Evolutionary conservation across 2,888 invertebrate species (phyloP).

Genomic region (Drosophila limbata): DNA sequence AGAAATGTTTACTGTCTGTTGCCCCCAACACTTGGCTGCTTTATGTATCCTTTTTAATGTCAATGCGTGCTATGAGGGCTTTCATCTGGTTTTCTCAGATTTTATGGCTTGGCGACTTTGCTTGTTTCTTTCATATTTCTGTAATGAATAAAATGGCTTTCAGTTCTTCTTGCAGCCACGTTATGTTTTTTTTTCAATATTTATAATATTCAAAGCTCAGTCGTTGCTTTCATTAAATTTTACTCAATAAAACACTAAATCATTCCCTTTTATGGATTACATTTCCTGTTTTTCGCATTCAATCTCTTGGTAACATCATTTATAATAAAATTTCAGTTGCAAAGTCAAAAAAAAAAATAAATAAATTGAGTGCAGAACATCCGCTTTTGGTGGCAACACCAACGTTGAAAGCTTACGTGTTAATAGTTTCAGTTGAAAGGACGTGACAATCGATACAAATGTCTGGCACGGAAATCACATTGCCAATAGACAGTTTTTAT

Average conservation of each 20-base stretch:
- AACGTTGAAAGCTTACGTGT: constrained; percentile 6
- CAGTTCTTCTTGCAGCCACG: constrained; percentile 10
- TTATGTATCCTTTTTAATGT: constrained; percentile 70
- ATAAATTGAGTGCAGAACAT: constrained; percentile 24
- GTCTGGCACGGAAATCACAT: constrained; percentile 20
- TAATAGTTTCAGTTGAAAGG: constrained; percentile 23
- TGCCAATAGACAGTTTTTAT: constrained; percentile 4
- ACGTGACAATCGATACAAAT: constrained; percentile 37
- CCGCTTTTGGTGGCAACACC: constrained; percentile 26
- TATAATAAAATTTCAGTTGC: constrained; percentile 29
- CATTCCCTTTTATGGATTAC: constrained; percentile 18
- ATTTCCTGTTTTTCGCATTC: constrained; percentile 21
- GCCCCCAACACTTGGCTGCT: constrained; percentile 33
- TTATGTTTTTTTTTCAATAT: constrained; percentile 20
- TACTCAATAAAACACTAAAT: constrained; percentile 40
- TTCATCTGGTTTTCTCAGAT: constrained; percentile 47
- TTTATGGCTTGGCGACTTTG: constrained; percentile 45
- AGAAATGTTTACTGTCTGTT: constrained; percentile 15
- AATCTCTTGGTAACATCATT: constrained; percentile 30
- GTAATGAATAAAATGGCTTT: constrained; percentile 27
- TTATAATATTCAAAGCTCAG: constrained; percentile 14
- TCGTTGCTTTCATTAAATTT: constrained; percentile 51
- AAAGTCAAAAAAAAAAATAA: constrained; percentile 9
- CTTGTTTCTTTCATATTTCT: constrained; percentile 24
- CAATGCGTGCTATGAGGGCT: constrained; percentile 57